Percentiles rank a stretch among this genome's conserved stretches.
These are phyloP conservation scores for Myxocyprinus asiaticus DNA, from an alignment of 2,113 vertebrate species.

Conservation along the genomic window DNA sequence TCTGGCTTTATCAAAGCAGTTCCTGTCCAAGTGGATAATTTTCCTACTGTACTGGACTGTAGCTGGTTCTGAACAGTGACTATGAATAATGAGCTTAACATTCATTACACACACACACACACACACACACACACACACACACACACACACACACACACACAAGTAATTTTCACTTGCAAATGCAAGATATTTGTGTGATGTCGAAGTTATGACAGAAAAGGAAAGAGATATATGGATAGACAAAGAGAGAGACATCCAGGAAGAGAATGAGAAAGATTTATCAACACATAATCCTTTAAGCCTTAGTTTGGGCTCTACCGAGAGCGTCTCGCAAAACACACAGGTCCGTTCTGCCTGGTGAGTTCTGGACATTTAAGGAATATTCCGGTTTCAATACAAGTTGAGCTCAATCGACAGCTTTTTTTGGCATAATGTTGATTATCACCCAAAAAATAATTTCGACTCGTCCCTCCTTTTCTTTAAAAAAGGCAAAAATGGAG, in stretches of 20 bases:
- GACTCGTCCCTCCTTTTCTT: too few species aligned
- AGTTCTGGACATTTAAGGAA: too few species aligned
- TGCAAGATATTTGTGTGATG: too few species aligned
- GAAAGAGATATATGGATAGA: slow-evolving; percentile 7
- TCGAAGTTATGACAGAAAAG: not conserved
- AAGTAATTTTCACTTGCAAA: too few species aligned
- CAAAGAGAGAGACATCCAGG: slow-evolving; percentile 10
- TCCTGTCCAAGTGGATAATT: slow-evolving; percentile 24
- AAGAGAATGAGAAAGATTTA: slow-evolving; percentile 38
- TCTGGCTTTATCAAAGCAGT: slow-evolving; percentile 55
- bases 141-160: too few species aligned
- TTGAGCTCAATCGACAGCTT: too few species aligned
- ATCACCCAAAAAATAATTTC: too few species aligned
- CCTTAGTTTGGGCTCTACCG: slow-evolving; percentile 41
- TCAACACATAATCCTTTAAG: slow-evolving; percentile 71
- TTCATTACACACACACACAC: not conserved
- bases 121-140: too few species aligned
- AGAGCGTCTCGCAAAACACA: not conserved
- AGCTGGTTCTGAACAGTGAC: slow-evolving; percentile 17
- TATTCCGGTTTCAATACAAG: too few species aligned
- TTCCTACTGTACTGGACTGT: slow-evolving; percentile 17
- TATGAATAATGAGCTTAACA: not conserved
- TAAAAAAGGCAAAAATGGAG: too few species aligned
- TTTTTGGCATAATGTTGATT: too few species aligned
- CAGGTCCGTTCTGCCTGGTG: not conserved